phyloP scores from a whole-genome alignment of 1,140 invertebrate genomes.

The Drosophila ficusphila region DNA sequence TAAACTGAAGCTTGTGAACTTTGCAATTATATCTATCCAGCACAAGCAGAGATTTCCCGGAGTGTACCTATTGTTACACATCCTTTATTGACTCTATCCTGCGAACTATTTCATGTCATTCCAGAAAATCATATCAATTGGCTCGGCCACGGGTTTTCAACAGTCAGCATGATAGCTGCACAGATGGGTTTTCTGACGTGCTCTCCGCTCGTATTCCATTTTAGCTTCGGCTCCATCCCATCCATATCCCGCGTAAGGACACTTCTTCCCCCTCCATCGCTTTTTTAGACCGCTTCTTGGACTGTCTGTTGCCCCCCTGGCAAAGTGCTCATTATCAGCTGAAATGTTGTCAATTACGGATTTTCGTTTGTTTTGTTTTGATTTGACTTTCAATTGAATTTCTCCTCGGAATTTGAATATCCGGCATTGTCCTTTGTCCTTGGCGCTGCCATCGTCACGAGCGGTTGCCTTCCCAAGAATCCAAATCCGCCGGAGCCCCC shows the following conservation, averaged over 20 bases:
- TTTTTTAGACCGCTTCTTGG: conserved; percentile 11
- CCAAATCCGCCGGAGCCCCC: background rate
- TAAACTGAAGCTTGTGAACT: too few species aligned
- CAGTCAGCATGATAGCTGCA: conserved; percentile 39
- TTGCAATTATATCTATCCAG: too few species aligned
- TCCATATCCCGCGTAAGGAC: background rate
- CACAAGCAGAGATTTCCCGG: too few species aligned
- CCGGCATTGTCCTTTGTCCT: conserved; percentile 42
- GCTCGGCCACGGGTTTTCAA: conserved; percentile 21
- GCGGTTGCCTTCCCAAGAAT: conserved; percentile 27
- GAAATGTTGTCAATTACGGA: conserved; percentile 79
- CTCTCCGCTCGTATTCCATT: background rate
- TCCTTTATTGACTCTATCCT: background rate
- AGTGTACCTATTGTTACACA: conserved; percentile 4
- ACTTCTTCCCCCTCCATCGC: background rate
- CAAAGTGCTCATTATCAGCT: conserved; percentile 73
- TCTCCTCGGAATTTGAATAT: conserved; percentile 73
- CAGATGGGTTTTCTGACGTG: conserved; percentile 33
- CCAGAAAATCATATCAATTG: conserved; percentile 59
- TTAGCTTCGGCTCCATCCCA: background rate
- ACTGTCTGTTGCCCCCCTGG: conserved; percentile 8
- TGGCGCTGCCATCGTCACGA: conserved; percentile 50
- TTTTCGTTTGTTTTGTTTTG: conserved; percentile 76
- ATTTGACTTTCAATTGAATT: conserved; percentile 81
- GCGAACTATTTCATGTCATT: conserved; percentile 35